Base-by-base conservation (phyloP, 2,888 invertebrate genomes). In the Dicroscelio sp. region DNA sequence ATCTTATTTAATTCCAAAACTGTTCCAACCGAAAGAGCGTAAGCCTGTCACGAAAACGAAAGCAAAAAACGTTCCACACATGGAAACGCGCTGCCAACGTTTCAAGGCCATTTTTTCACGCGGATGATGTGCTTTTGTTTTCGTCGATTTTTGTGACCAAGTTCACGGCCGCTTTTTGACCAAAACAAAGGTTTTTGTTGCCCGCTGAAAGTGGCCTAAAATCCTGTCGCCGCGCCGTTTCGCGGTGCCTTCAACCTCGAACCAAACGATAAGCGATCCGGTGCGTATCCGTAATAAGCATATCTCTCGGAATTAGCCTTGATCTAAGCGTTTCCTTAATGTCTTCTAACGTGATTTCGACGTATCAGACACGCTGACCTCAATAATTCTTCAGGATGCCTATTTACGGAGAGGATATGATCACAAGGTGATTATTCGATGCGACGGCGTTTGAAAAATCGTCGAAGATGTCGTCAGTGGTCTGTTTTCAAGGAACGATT, bases 301-400 rank as follows among this genome's bases (percentile, higher is more conserved):
- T 82, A 82, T 76, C 75, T 63, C 23, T 60, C 38, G 20, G 78
- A 69, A 78, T 84, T 27, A 84, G 52, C 88, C 88, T 88, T 88
- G 83, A 83, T 88, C 88, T 71, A 84, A 84, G 63, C 78, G 76
- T 83, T 88, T 88, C 88, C 88, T 83, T 63, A 88, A 78, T 67
- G 58, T 78, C 63, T 79, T 71, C 79, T 73, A 79, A 65, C 35
- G 52, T 35, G 71, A 79, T 80, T 82, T 82, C 75, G 58, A 55
- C 33, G 33, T 73, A 83, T 69, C 69, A 67, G 33, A 83, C 83
- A 78, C n/a, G 71, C 33, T 84, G 88, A 60, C 88, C 88, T 88
- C 71, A 88, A 88, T 88, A 58, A 78, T 52, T 88, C 88, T 88
- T 84, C 78, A 31, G 52, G 65, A 88, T 78, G 33, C 48, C 88